These are phyloP conservation scores for Calosoma granatense DNA, from an alignment of 1,140 invertebrate species.

Conservation along the genomic window DNA sequence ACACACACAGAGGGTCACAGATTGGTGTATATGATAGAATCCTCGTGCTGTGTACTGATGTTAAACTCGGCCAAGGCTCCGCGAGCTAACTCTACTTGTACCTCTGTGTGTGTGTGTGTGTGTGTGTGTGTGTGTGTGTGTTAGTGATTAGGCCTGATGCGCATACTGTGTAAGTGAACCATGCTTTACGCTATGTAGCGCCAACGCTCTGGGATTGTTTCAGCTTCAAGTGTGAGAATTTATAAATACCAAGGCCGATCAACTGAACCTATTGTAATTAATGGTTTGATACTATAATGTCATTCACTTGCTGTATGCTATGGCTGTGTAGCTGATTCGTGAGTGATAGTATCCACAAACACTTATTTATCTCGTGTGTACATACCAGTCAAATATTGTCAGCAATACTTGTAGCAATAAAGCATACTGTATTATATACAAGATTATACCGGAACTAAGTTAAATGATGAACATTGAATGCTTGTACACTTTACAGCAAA, in stretches of 20 bases:
- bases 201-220: not conserved
- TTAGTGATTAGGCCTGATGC: too few relatives aligned
- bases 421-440: too few relatives aligned
- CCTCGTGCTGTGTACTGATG: not conserved
- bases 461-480: too few relatives aligned
- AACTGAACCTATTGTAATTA: conserved; percentile 6
- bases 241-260: conserved; percentile 3
- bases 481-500: too few relatives aligned
- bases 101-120: not conserved
- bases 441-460: too few relatives aligned
- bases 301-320: conserved; percentile 3
- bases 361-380: not conserved
- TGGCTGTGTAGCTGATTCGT: too few relatives aligned
- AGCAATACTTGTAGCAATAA: too few relatives aligned
- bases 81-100: not conserved
- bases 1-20: not conserved
- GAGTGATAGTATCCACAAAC: too few relatives aligned
- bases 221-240: conserved; percentile 5
- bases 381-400: not conserved
- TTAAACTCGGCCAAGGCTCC: not conserved
- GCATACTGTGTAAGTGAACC: too few relatives aligned
- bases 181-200: too few relatives aligned
- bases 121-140: too few relatives aligned
- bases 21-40: not conserved
- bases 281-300: conserved; percentile 5